Evolutionary conservation across 2,797 vertebrate genomes (phyloP).

Genomic region (Sphenodon punctatus): DNA sequence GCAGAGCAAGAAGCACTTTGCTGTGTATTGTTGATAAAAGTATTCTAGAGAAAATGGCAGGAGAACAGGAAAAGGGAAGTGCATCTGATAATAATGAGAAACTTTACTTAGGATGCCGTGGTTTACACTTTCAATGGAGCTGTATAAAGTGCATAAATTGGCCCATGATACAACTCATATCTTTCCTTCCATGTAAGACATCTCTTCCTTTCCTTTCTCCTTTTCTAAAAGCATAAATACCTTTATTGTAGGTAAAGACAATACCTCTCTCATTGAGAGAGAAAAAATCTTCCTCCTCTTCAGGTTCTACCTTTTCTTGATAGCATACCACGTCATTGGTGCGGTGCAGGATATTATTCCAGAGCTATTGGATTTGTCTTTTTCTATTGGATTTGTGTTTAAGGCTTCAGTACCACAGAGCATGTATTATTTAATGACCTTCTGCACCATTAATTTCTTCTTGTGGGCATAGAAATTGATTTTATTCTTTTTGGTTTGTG

Average conservation of each 20-base stretch:
- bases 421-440: constrained; percentile 1
- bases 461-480: neutral
- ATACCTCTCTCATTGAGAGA: too few relatives aligned
- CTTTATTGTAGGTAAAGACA: neutral
- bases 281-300: neutral
- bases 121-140: neutral
- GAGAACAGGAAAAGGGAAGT: too few relatives aligned
- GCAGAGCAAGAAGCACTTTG: too few relatives aligned
- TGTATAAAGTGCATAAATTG: neutral
- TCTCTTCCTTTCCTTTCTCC: neutral
- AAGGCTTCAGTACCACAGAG: neutral
- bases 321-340: neutral
- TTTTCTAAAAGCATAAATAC: neutral
- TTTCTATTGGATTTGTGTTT: neutral
- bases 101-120: too few relatives aligned
- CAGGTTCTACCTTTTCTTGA: neutral
- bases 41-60: too few relatives aligned
- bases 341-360: neutral
- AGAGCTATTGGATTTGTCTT: neutral
- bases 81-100: too few relatives aligned
- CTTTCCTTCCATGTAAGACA: neutral
- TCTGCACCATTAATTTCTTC: neutral
- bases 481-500: neutral
- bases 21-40: too few relatives aligned
- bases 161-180: neutral